These are phyloP conservation scores for Drosophila melanocephala DNA, from an alignment of 2,888 invertebrate genomes.

Conservation along the genomic window DNA sequence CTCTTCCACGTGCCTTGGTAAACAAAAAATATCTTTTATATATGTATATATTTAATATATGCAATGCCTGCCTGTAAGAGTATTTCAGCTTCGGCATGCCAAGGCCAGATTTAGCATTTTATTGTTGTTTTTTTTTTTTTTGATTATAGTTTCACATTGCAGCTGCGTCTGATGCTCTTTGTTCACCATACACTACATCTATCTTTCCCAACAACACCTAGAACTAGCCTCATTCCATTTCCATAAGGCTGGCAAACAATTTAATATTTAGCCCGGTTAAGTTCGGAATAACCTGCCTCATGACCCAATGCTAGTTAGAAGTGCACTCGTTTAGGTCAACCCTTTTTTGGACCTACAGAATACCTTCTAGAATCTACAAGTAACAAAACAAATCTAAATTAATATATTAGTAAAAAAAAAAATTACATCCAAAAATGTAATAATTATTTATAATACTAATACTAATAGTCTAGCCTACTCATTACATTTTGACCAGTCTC, in stretches of 20 bases:
- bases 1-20: not conserved
- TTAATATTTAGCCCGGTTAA: not conserved
- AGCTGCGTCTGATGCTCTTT: slow-evolving; percentile 14
- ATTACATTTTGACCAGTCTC: not conserved
- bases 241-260: not conserved
- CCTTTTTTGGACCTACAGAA: not conserved
- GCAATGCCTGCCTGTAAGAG: slow-evolving; percentile 4
- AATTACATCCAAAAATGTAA: not conserved
- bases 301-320: not conserved
- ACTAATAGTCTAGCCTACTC: not conserved
- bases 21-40: not conserved
- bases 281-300: not conserved
- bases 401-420: not conserved
- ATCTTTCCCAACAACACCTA: not conserved
- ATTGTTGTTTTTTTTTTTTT: not conserved
- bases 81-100: slow-evolving; percentile 18
- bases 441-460: not conserved
- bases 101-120: not conserved
- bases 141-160: not conserved
- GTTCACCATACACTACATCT: not conserved
- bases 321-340: not conserved
- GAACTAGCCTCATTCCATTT: not conserved
- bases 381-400: not conserved
- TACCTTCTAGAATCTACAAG: not conserved
- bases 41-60: not conserved